A percentile compares a stretch with the other conserved stretches of the same genome.
These are phyloP conservation scores for Caranx ignobilis DNA, from an alignment of 2,113 vertebrate genomes.

Conservation along the genomic window DNA sequence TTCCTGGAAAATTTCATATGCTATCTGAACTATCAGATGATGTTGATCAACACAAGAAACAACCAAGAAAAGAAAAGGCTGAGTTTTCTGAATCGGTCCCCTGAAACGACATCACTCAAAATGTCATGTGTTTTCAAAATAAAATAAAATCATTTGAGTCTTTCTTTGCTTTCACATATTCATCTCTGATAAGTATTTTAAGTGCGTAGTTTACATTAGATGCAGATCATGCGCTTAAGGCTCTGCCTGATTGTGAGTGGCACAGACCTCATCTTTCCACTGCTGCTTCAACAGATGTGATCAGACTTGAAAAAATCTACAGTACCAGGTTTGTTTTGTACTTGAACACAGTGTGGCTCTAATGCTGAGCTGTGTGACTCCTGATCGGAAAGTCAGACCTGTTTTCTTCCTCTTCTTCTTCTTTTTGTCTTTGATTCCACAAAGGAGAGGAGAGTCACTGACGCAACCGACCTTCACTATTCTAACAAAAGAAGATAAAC, in stretches of 20 bases:
- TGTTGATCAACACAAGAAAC: neutral
- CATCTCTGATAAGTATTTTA: neutral
- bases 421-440: neutral
- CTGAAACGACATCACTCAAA: neutral
- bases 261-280: conserved; percentile 46
- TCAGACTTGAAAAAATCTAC: conserved; percentile 33
- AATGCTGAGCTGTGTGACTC: conserved; percentile 23
- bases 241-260: conserved; percentile 26
- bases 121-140: conserved; percentile 1
- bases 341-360: conserved; percentile 25
- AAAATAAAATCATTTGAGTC: neutral
- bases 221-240: conserved; percentile 9
- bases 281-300: conserved; percentile 60
- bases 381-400: conserved; percentile 21
- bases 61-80: neutral
- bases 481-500: neutral
- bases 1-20: no score
- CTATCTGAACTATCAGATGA: neutral
- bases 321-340: conserved; percentile 31
- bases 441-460: neutral
- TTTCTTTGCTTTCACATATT: neutral
- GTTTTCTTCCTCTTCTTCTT: neutral
- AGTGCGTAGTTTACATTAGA: neutral
- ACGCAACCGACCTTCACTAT: neutral
- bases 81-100: neutral